Evolutionary conservation across 1,140 invertebrate genomes (phyloP), one percentile per base, ranked within the genome.

Genomic region (Drosophila guanche): DNA sequence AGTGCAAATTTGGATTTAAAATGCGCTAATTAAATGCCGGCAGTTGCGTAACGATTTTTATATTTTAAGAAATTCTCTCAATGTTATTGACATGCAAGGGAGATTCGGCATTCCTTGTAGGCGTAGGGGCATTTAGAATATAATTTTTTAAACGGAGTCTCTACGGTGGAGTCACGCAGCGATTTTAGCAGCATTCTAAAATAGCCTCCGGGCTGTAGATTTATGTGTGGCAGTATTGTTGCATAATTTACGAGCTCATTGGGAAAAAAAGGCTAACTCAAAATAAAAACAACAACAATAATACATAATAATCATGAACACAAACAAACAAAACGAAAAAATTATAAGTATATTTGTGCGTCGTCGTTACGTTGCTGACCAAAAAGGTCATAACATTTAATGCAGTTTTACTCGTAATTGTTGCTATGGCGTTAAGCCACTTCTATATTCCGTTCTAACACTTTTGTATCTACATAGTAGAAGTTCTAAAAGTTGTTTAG

Each of bases 341-440:
- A 47, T 54, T n/a, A 23, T 58, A 53, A 65, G 56, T 61, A 57
- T 63, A 67, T 81, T 81, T 77, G 65, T 85, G 77, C 77, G 81
- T 85, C 78, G 77, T 80, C 77, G 77, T 80, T 80, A 80, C 77
- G 77, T 80, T 76, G 41, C 23, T 80, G 73, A 85, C 77, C 81
- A 86, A 85, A 85, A 85, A 81, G 81, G 83, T 85, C 81, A 85
- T 54, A 57, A 57, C 61, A 71, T 70, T 86, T 71, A 57, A 80
- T 75, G 57, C 68, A 51, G 41, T 76, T 53, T 47, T 22, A 56
- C 50, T 63, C 8, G 75, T 79, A 68, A 56, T 54, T 69, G 60
- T 69, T 59, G 55, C 51, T 61, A 59, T 76, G 78, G 77, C 52
- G 47, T 46, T 66, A 33, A 69, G 58, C 42, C 60, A 58, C 60